phyloP scores from a whole-genome alignment of 2,113 vertebrate genomes.

The Dryoscopus gambensis region DNA sequence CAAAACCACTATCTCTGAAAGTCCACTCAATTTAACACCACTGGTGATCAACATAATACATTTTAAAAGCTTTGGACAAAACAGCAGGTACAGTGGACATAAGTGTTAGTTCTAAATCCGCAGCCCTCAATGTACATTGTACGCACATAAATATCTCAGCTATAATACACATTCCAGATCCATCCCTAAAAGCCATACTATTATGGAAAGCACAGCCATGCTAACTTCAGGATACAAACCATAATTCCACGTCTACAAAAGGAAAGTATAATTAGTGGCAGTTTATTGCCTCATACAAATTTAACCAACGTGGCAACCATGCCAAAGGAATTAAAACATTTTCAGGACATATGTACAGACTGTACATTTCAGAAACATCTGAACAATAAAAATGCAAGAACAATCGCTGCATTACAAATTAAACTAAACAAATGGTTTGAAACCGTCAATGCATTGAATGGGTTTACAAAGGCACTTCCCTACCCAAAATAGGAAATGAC shows the following conservation, averaged over 20 bases:
- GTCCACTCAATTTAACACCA: constrained; percentile 62
- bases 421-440: constrained; percentile 71
- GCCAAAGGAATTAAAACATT: constrained; percentile 90
- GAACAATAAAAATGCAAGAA: constrained; percentile 78
- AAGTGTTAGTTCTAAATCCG: constrained; percentile 64
- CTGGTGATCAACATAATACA: constrained; percentile 59
- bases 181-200: constrained; percentile 72
- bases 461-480: constrained; percentile 86
- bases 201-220: constrained; percentile 76
- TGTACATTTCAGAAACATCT: constrained; percentile 82
- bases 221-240: constrained; percentile 77
- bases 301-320: constrained; percentile 80
- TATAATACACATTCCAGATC: constrained; percentile 67
- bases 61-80: constrained; percentile 61
- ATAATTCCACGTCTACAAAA: constrained; percentile 79
- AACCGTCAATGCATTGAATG: constrained; percentile 74
- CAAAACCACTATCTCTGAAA: constrained; percentile 39
- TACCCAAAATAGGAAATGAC: constrained; percentile 79
- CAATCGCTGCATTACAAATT: constrained; percentile 72
- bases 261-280: constrained; percentile 80
- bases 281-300: constrained; percentile 88
- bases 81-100: constrained; percentile 70
- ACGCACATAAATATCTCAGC: constrained; percentile 69
- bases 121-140: constrained; percentile 61
- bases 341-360: constrained; percentile 90